Base-by-base conservation (phyloP, 2,888 invertebrate species). In the Latrodectus hesperus region DNA sequence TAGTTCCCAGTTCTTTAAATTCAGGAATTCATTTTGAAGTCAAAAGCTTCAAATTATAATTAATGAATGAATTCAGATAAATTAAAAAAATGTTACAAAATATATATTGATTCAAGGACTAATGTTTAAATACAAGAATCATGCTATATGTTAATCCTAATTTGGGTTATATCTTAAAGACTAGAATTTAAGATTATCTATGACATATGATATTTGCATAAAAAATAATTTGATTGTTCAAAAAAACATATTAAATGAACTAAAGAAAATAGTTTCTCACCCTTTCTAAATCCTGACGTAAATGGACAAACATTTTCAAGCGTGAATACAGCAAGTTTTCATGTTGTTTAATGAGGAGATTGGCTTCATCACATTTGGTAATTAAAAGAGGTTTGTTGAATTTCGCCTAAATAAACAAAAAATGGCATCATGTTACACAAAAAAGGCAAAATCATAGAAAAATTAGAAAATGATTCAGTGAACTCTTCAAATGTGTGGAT, bases 281-380 rank as follows among this genome's bases (percentile, higher is more conserved):
- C 92, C 98, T 94, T 92, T 99, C 99, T 88, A 99, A 93, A 93
- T 99, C 98, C 93, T 99, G 99, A 72, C 99, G 94, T 72, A 99
- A 93, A 92, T 98, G 98, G 38, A 99, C 98, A 92, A 99, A 98
- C 94, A 96, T 96, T 92, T 97, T 96, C 95, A 98, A 96, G 92
- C 98, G 96, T 91, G 98, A 98, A 88, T 90, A 90, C 12, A 86
- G 86, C 83, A 85, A 87, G 93, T 98, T 98, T 76, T 95, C 97
- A 92, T 97, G 96, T 92, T 97, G 97, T 87, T 92, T 91, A 75
- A 96, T 95, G 90, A 97, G 93, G 91, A 96, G 94, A 92, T 97
- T 96, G 51, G 93, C 95, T 91, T 97, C 97, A 91, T 97, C 97
- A 6, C 95, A 95, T 92, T 96, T 96, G 1, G 97, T 97, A 65